phyloP scores from a whole-genome alignment of 2,797 vertebrate species.

The Etheostoma nigrum region DNA sequence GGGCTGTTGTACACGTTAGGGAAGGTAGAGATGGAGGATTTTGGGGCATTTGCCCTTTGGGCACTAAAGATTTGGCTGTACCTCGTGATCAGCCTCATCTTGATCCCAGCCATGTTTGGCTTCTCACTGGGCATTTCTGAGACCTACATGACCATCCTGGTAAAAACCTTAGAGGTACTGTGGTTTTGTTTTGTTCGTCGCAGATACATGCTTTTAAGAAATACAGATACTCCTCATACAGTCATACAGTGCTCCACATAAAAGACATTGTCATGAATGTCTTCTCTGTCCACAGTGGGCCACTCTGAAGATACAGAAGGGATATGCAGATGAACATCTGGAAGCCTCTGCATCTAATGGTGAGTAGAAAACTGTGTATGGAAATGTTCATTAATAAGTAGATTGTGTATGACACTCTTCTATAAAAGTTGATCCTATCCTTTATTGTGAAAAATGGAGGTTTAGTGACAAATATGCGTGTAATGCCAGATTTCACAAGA shows the following conservation, averaged over 20 bases:
- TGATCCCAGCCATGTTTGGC: constrained; percentile 93
- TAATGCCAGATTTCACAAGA: constrained; percentile 50
- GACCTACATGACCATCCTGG: constrained; percentile 90
- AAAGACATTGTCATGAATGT: background rate
- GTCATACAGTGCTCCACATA: background rate
- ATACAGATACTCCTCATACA: background rate
- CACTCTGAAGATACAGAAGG: constrained; percentile 91
- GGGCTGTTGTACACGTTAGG: constrained; percentile 19
- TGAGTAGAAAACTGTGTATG: constrained; percentile 46
- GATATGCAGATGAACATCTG: constrained; percentile 73
- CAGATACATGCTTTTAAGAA: background rate
- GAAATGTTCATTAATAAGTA: background rate
- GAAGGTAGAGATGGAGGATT: constrained; percentile 83
- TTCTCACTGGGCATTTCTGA: constrained; percentile 94
- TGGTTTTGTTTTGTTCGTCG: background rate
- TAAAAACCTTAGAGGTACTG: constrained; percentile 91
- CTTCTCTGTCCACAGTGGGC: constrained; percentile 89
- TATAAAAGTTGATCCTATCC: constrained; percentile 3
- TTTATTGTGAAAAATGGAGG: constrained; percentile 45
- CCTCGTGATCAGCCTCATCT: constrained; percentile 86
- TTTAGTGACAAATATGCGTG: constrained; percentile 22
- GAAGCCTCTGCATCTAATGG: constrained; percentile 80
- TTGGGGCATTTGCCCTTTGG: constrained; percentile 73
- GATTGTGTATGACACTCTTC: background rate
- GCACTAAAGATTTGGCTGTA: constrained; percentile 85